Base-by-base conservation (phyloP, 2,888 invertebrate genomes). In the Aphidius colemani region DNA sequence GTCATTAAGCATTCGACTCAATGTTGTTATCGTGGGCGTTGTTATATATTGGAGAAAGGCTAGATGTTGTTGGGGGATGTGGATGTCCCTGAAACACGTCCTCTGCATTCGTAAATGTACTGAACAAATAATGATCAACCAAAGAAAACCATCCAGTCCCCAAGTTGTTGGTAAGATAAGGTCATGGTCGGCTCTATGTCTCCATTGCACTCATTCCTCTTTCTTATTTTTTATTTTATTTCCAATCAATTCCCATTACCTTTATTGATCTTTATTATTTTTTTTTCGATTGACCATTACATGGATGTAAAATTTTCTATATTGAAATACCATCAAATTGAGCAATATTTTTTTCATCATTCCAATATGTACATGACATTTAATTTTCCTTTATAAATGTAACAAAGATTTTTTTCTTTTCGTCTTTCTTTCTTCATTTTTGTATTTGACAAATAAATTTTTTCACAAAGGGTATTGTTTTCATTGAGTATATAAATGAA, bases 1-100 rank as follows among this genome's bases (percentile, higher is more conserved):
- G 30, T 30, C 30, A 30, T 30, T 30, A 30, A 30, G 30, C 30
- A 30, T 30, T 30, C 0, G 30, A 30, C 3, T 30, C 30, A 30
- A 30, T 30, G 30, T 30, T 30, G 30, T 30, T 30, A 30, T 30
- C 5, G 30, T 30, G 48, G 48, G 13, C 48, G 11, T 48, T 8
- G 13, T 48, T 30, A 39, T 53, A 18, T 39, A 13, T 48, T 53
- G 11, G 53, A 53, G 53, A 53, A 53, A 53, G 53, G 53, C n/a
- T 53, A 51, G 45, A 60, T 45, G 51, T 57, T 51, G 51, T 51
- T 45, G 61, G 59, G 67, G 62, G 68, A 72, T 72, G 71, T 68
- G 64, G 73, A 59, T 72, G 71, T 70, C 75, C 72, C 69, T 74
- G 75, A 73, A 71, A 63, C 58, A 69, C 72, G 69, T 73, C 73